phyloP scores from a whole-genome alignment of 2,113 vertebrate genomes.

The Symphodus melops region DNA sequence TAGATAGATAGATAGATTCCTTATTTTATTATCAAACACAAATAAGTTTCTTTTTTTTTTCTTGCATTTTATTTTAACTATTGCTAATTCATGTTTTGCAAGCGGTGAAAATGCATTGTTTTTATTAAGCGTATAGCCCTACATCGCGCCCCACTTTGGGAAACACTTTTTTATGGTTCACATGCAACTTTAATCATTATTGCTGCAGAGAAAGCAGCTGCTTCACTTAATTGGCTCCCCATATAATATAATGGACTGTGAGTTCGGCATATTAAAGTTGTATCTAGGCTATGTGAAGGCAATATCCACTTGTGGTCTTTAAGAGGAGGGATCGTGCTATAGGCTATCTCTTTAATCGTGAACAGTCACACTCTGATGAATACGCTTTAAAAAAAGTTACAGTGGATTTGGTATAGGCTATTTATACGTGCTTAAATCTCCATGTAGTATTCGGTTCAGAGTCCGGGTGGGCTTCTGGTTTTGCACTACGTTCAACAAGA shows the following conservation, averaged over 20 bases:
- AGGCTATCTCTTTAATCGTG: conserved; percentile 10
- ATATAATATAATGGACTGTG: conserved; percentile 1
- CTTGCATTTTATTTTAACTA: too few relatives aligned
- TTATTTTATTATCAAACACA: too few relatives aligned
- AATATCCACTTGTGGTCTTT: not conserved
- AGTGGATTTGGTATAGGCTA: conserved; percentile 7
- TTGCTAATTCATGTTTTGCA: too few relatives aligned
- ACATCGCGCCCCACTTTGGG: too few relatives aligned
- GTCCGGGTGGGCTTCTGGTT: conserved; percentile 32
- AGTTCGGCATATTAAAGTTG: conserved; percentile 6
- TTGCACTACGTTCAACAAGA: conserved; percentile 51
- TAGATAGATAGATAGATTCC: too few relatives aligned
- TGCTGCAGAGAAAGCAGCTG: conserved; percentile 4
- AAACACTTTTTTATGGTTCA: not conserved
- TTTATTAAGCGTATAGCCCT: too few relatives aligned
- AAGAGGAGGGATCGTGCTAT: not conserved
- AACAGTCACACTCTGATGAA: conserved; percentile 34
- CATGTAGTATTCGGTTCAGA: conserved; percentile 3
- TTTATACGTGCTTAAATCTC: conserved; percentile 39
- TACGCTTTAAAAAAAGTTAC: conserved; percentile 35
- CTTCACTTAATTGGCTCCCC: conserved; percentile 18
- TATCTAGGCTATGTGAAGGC: not conserved
- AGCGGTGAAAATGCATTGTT: too few relatives aligned
- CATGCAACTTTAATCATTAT: not conserved
- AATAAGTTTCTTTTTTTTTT: too few relatives aligned